Conservation (phyloP, 2,888 invertebrate genomes). For the Leptinotarsa tumamoca region DNA sequence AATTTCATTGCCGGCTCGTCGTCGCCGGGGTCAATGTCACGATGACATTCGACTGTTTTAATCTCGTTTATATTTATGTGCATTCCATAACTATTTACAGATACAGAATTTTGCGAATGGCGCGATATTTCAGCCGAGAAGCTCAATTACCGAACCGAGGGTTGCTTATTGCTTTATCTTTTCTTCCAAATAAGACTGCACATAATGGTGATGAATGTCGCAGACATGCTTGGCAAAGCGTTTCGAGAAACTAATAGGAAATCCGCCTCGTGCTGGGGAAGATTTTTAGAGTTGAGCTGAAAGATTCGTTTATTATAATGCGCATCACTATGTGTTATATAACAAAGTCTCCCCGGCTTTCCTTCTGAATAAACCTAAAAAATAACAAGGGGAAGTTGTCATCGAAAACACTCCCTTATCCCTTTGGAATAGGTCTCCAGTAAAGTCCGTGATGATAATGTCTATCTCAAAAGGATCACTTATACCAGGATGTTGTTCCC, state of each 20-base stretch:
- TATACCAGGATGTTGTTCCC: too few species aligned
- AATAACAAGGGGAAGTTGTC: too few species aligned
- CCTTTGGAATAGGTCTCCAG: not conserved
- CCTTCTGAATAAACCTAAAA: too few species aligned
- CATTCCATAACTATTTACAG: constrained; percentile 23
- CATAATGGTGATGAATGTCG: not conserved
- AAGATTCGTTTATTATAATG: not conserved
- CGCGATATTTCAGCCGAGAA: constrained; percentile 8
- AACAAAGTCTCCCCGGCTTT: too few species aligned
- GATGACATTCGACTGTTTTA: constrained; percentile 31
- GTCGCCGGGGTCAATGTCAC: constrained; percentile 38
- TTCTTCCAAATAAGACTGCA: not conserved
- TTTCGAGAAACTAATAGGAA: not conserved
- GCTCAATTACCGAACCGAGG: not conserved
- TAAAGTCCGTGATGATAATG: too few species aligned
- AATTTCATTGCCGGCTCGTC: constrained; percentile 29
- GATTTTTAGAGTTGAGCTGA: not conserved
- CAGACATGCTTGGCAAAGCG: not conserved
- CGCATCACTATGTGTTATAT: too few species aligned
- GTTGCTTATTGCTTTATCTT: not conserved
- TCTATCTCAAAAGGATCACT: too few species aligned
- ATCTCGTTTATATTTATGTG: constrained; percentile 34
- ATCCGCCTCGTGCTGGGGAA: not conserved
- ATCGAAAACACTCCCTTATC: not conserved
- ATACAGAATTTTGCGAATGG: constrained; percentile 25